A percentile compares a stretch with the other conserved stretches of the same genome.
Evolutionary conservation across 2,888 invertebrate species (phyloP).

Genomic region (Melanotus villosus): DNA sequence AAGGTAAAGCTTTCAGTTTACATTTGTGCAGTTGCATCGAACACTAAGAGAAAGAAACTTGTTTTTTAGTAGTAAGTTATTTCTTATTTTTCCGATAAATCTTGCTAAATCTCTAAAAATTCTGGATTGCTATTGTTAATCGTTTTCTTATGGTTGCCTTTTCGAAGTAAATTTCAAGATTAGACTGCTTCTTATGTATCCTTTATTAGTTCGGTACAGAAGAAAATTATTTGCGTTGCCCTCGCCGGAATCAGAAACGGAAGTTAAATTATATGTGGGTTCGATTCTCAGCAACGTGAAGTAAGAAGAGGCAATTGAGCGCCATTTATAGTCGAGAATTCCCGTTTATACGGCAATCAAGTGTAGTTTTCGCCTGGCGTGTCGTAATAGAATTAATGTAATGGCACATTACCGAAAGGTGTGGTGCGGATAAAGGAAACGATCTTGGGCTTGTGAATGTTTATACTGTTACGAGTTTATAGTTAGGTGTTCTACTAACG

Average conservation of each 20-base stretch:
- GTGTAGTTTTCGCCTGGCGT: slow-evolving; percentile 64
- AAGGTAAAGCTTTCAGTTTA: too few species aligned
- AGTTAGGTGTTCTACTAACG: slow-evolving; percentile 38
- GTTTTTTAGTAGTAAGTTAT: too few species aligned
- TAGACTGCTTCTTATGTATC: too few species aligned
- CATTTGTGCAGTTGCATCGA: too few species aligned
- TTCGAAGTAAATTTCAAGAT: too few species aligned
- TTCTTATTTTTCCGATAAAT: too few species aligned
- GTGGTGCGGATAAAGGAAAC: slow-evolving; percentile 60
- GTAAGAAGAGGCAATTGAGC: slow-evolving; percentile 55
- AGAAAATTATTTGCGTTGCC: slow-evolving; percentile 27
- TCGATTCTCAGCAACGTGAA: slow-evolving; percentile 49
- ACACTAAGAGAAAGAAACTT: too few species aligned
- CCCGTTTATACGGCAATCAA: slow-evolving; percentile 65
- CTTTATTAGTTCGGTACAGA: background rate
- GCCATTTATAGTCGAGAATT: slow-evolving; percentile 63
- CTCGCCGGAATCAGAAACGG: slow-evolving; percentile 42
- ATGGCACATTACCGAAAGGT: slow-evolving; percentile 61
- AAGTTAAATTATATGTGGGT: slow-evolving; percentile 55
- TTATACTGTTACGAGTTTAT: slow-evolving; percentile 45
- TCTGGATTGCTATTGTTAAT: too few species aligned
- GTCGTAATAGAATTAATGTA: slow-evolving; percentile 66
- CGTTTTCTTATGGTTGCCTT: too few species aligned
- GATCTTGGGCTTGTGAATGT: slow-evolving; percentile 53
- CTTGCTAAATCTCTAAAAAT: too few species aligned